Conservation (phyloP, 2,797 vertebrate species). For the Sebastes itinus region DNA sequence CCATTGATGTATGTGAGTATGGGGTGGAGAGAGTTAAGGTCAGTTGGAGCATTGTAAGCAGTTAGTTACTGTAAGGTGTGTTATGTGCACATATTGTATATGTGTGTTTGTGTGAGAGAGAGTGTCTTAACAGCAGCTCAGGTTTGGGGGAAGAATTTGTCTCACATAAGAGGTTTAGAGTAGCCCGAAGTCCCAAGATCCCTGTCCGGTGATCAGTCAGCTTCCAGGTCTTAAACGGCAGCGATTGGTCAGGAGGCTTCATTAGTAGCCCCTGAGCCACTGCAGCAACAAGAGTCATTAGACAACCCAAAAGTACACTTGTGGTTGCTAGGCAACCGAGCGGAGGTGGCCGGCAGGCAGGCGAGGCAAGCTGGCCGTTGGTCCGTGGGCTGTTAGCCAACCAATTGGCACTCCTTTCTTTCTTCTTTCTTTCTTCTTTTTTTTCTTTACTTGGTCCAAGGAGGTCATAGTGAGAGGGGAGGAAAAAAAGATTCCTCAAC, state of each 20-base stretch:
- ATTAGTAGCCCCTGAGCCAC: constrained; percentile 78
- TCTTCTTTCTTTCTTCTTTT: constrained; percentile 55
- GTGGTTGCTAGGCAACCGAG: constrained; percentile 82
- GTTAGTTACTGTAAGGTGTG: constrained; percentile 26
- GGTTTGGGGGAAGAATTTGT: constrained; percentile 48
- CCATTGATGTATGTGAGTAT: constrained; percentile 8
- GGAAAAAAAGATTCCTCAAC: constrained; percentile 55
- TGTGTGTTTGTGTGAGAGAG: constrained; percentile 1
- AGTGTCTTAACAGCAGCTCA: constrained; percentile 18
- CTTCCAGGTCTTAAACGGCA: constrained; percentile 69
- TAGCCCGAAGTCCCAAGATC: constrained; percentile 60
- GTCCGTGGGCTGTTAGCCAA: constrained; percentile 73
- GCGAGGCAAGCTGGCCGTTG: constrained; percentile 64
- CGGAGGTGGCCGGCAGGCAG: constrained; percentile 68
- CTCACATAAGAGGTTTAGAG: constrained; percentile 64
- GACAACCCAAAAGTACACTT: constrained; percentile 77
- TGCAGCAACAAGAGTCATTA: constrained; percentile 82
- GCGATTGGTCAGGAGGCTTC: constrained; percentile 75
- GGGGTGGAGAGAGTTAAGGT: constrained; percentile 35
- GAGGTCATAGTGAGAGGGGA: constrained; percentile 65
- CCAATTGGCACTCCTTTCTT: constrained; percentile 74
- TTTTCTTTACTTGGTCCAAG: constrained; percentile 63
- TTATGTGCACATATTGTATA: constrained; percentile 9
- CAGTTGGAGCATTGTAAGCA: constrained; percentile 38
- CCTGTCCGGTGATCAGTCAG: constrained; percentile 73